Percentiles rank a stretch among this genome's conserved stretches.
Evolutionary conservation across 2,113 vertebrate species (phyloP).

Genomic region (Brachionichthys hirsutus): DNA sequence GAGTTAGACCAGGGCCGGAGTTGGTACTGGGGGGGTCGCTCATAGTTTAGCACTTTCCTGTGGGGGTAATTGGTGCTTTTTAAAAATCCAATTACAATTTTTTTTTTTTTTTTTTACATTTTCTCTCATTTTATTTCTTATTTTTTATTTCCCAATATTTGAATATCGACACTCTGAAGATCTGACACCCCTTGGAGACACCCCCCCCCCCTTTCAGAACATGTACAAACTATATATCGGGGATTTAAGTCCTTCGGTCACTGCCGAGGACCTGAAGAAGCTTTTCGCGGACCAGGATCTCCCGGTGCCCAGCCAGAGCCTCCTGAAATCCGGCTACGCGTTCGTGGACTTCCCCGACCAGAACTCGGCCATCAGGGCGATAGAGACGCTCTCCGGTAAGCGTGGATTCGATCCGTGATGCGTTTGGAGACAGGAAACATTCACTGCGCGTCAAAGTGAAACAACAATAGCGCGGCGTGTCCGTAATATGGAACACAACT

Average conservation of each 20-base stretch:
- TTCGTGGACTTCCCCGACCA: constrained; percentile 95
- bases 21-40: constrained; percentile 80
- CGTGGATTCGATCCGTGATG: constrained; percentile 65
- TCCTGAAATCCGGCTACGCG: constrained; percentile 93
- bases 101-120: constrained; percentile 50
- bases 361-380: constrained; percentile 92
- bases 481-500: constrained; percentile 51
- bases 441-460: constrained; percentile 40
- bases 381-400: constrained; percentile 91
- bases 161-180: constrained; percentile 54
- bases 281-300: constrained; percentile 89
- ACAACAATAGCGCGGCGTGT: constrained; percentile 35
- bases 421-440: constrained; percentile 50
- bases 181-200: constrained; percentile 69
- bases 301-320: constrained; percentile 86
- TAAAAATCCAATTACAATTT: constrained; percentile 40
- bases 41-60: constrained; percentile 67
- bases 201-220: constrained; percentile 73
- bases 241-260: constrained; percentile 93
- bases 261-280: constrained; percentile 90
- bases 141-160: constrained; percentile 49
- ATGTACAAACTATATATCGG: constrained; percentile 97
- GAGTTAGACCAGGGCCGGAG: constrained; percentile 81
- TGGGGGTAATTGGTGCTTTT: constrained; percentile 70
- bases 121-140: constrained; percentile 39